Base-by-base conservation (phyloP, 92 coral and sea anemone species). In the Chrysogorgia sp. region DNA sequence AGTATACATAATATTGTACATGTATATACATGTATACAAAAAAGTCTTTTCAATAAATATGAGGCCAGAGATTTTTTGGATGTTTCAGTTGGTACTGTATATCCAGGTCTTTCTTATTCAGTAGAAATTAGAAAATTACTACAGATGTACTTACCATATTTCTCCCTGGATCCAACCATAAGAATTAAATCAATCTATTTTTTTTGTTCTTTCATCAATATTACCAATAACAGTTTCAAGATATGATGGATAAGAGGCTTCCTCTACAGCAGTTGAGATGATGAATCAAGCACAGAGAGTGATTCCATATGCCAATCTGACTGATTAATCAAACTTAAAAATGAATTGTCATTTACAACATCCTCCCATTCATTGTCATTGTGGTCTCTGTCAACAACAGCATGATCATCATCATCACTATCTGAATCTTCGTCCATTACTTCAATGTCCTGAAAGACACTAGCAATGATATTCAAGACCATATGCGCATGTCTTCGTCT, bases 401-500 rank as follows among this genome's bases (percentile, higher is more conserved):
- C 7, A 22, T 71, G 61, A 67, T 67, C 19, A 10, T 10, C 29
- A 40, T 17, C 7, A 22, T 71, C 77, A 19, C 49, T 34, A 71
- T 71, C 77, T 40, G 77, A 71, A 24, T 71, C 77, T 15, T 47
- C 35, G 0, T 71, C 77, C 0, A 30, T 35, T 71, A 71, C 40
- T 17, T 71, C 77, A 71, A 71, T 23, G 49, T 71, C 62, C 3
- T 19, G 43, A 71, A 71, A 71, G 15, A 71, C 62, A 28, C 45
- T 25, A 29, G 35, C 61, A 47, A 69, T 40, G 19, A 69, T 45
- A 24, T 71, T 15, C 23, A 71, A 57, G 8, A 71, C 62, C 47
- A 22, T 57, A 25, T 60, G 59, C 32, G 77, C 84, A 82, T 86
- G 90, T 29, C 77, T 52, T 47, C 29, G 76, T 34, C 76, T 81